These are phyloP conservation scores for Cheiracanthium punctorium DNA, from an alignment of 2,888 invertebrate species.

Conservation along the genomic window DNA sequence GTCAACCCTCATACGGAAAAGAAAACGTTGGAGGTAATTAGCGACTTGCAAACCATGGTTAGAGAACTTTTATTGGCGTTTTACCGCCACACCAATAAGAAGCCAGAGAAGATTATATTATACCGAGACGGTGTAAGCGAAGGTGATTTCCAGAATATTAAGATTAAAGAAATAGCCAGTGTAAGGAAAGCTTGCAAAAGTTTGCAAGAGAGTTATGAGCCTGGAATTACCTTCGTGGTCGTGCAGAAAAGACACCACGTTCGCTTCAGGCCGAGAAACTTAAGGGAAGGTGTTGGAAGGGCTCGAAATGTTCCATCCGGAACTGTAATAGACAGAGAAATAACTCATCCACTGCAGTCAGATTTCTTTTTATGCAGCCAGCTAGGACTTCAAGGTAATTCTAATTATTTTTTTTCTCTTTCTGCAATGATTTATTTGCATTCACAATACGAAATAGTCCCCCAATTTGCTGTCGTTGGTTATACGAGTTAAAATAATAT, in stretches of 20 bases:
- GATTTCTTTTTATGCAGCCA: slow-evolving; percentile 91
- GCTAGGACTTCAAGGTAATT: slow-evolving; percentile 78
- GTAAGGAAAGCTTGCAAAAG: slow-evolving; percentile 82
- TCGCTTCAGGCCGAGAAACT: slow-evolving; percentile 77
- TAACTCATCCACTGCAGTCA: slow-evolving; percentile 89
- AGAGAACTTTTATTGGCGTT: slow-evolving; percentile 82
- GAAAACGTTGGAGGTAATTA: slow-evolving; percentile 72
- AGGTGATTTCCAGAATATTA: slow-evolving; percentile 84
- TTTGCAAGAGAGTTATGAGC: slow-evolving; percentile 79
- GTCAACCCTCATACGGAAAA: slow-evolving; percentile 77
- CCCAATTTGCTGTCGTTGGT: no score
- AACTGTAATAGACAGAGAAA: slow-evolving; percentile 88
- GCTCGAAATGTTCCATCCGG: slow-evolving; percentile 87
- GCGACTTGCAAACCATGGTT: slow-evolving; percentile 82
- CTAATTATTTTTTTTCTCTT: no score
- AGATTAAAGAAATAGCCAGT: slow-evolving; percentile 78
- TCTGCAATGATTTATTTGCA: no score
- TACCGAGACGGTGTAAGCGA: slow-evolving; percentile 90
- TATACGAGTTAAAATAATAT: no score
- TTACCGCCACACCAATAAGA: slow-evolving; percentile 76
- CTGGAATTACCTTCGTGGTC: slow-evolving; percentile 90
- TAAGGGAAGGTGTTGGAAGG: slow-evolving; percentile 73
- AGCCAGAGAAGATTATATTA: slow-evolving; percentile 83
- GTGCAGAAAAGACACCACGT: slow-evolving; percentile 98
- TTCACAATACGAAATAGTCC: no score